Percentiles rank a stretch among this genome's conserved stretches.
phyloP scores from a whole-genome alignment of 2,888 invertebrate genomes.

The Cetonia aurata region DNA sequence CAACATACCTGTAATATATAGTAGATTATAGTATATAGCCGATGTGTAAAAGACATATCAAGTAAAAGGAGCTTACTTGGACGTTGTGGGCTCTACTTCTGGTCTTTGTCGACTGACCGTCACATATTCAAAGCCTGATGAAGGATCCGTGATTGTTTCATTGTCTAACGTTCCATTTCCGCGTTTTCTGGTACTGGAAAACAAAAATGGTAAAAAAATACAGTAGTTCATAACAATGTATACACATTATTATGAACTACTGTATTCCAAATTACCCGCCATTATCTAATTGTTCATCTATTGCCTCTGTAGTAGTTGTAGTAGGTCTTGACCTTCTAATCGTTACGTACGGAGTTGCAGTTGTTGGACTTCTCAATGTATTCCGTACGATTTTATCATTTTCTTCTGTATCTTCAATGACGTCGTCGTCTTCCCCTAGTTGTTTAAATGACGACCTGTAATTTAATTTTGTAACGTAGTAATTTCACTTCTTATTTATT shows the following conservation, averaged over 20 bases:
- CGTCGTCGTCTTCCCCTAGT: constrained; percentile 55
- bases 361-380: constrained; percentile 40
- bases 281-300: constrained; percentile 23
- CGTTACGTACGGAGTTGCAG: constrained; percentile 47
- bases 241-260: not conserved
- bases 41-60: not conserved
- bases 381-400: constrained; percentile 52
- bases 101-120: constrained; percentile 72
- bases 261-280: constrained; percentile 18
- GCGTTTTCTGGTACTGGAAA: constrained; percentile 4
- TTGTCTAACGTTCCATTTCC: constrained; percentile 1
- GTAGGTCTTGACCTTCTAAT: constrained; percentile 50
- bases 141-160: constrained; percentile 9
- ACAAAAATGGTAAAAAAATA: too few relatives aligned
- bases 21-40: constrained; percentile 6
- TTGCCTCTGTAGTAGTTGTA: constrained; percentile 27
- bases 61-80: constrained; percentile 64
- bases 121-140: constrained; percentile 69
- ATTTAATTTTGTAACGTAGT: not conserved
- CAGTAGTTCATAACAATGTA: not conserved
- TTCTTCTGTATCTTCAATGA: constrained; percentile 50
- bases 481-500: not conserved
- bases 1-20: constrained; percentile 49
- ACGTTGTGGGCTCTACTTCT: constrained; percentile 67
- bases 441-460: constrained; percentile 55